Evolutionary conservation across 2,888 invertebrate species (phyloP).

Genomic region (Oscheius onirici): DNA sequence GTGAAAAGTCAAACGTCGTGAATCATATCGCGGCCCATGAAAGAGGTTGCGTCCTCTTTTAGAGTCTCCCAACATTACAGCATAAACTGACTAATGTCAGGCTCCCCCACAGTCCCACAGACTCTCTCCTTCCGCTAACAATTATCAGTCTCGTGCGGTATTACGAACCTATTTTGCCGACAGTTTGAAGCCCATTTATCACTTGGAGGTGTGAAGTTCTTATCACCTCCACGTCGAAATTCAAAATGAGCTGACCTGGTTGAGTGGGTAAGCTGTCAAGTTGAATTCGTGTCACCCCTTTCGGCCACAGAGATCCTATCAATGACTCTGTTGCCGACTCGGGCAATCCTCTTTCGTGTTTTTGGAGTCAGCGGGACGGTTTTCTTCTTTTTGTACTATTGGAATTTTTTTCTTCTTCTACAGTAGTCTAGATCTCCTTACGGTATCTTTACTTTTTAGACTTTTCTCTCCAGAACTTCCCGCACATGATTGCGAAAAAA

Average conservation of each 20-base stretch:
- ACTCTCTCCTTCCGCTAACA: too few relatives aligned
- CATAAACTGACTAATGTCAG: too few relatives aligned
- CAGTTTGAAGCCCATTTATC: background rate
- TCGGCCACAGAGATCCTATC: constrained; percentile 20
- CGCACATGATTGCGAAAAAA: background rate
- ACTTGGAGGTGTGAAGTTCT: constrained; percentile 13
- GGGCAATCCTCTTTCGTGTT: constrained; percentile 18
- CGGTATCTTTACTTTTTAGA: too few relatives aligned
- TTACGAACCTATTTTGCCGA: too few relatives aligned
- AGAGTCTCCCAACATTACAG: too few relatives aligned
- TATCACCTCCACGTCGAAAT: background rate
- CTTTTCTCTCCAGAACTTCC: background rate
- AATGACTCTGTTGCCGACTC: background rate
- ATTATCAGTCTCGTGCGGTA: too few relatives aligned
- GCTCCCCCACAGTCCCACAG: too few relatives aligned
- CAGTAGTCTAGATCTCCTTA: background rate
- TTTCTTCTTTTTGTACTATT: constrained; percentile 7
- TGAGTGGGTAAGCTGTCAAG: constrained; percentile 6
- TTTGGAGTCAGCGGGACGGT: constrained; percentile 4
- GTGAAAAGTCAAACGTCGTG: too few relatives aligned
- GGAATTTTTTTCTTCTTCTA: background rate
- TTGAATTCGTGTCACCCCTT: constrained; percentile 20
- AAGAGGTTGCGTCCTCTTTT: too few relatives aligned
- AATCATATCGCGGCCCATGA: too few relatives aligned
- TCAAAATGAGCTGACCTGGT: background rate